Evolutionary conservation across 2,113 vertebrate species (phyloP).

Genomic region (Cryptoleucopteryx plumbea): DNA sequence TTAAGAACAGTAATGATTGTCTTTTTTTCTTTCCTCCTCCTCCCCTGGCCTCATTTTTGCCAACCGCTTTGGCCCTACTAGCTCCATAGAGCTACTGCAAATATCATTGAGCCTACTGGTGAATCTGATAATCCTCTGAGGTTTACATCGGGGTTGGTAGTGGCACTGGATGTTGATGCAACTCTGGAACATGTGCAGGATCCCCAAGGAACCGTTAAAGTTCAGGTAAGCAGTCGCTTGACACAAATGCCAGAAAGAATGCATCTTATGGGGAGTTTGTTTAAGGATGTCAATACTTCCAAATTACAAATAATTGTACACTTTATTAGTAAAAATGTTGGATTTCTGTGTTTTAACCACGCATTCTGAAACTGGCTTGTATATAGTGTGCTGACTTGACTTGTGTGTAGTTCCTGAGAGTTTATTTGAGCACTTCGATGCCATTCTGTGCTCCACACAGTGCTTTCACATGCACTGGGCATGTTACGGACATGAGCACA

Average conservation of each 20-base stretch:
- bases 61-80: background rate
- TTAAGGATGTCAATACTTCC: background rate
- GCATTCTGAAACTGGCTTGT: background rate
- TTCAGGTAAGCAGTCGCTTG: slow-evolving; percentile 78
- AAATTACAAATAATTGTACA: background rate
- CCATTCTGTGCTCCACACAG: background rate
- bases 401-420: background rate
- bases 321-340: background rate
- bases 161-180: slow-evolving; percentile 92
- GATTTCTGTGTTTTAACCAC: background rate
- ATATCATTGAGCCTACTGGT: slow-evolving; percentile 92
- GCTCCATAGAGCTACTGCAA: slow-evolving; percentile 89
- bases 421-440: background rate
- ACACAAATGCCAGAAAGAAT: background rate
- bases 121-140: slow-evolving; percentile 94
- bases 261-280: background rate
- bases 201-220: slow-evolving; percentile 88
- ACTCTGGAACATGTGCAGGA: slow-evolving; percentile 91
- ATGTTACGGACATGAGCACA: accelerated
- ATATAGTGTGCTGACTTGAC: accelerated
- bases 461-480: accelerated
- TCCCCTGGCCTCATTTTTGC: background rate
- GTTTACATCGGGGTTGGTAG: slow-evolving; percentile 91
- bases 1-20: background rate
- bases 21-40: background rate